Base-by-base conservation (phyloP, 2,888 invertebrate genomes). In the Cheilosia scutellata region DNA sequence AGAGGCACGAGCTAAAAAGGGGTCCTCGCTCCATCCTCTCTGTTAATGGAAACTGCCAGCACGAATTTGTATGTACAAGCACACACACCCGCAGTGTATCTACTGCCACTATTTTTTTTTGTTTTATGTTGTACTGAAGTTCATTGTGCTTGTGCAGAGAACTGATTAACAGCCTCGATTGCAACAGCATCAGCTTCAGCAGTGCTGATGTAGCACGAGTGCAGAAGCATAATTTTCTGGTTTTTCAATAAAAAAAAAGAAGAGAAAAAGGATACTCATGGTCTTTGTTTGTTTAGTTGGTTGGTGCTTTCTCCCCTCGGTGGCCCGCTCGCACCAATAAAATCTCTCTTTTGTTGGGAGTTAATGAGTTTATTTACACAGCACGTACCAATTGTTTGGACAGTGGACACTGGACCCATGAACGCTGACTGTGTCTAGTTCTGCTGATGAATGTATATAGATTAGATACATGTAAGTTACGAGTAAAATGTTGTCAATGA, bases 291-390 rank as follows among this genome's bases (percentile, higher is more conserved):
- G 13, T 37, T 2, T 53, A n/a, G 5, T 51, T 58, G 40, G n/a
- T 29, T 57, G 27, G 33, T 83, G 33, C 49, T 53, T 68, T 29
- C 62, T 13, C 13, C 40, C 37, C 37, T 27, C 37, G 16, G 29
- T 51, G 57, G 57, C 6, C 25, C 11, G 44, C 44, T 7, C 3
- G 37, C 44, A 31, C 5, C 70, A 42, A 27, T 47, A 20, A 33
- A 47, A 27, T 49, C 31, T 25, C n/a, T 16, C 40, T 71, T 66
- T 63, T 68, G 53, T 75, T 70, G 44, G 40, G 42, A 80, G 58
- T 65, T 80, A 84, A 84, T 84, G 84, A 76, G 75, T 84, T 75
- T 84, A 84, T 84, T 84, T 84, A 80, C 53, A 76, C 80, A 80
- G 84, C 84, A 84, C 84, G 84, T 84, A 84, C 84, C 84, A 84